A percentile compares a stretch with the other conserved stretches of the same genome.
phyloP scores from a whole-genome alignment of 2,797 vertebrate species.

The Eidolon dupreanum region DNA sequence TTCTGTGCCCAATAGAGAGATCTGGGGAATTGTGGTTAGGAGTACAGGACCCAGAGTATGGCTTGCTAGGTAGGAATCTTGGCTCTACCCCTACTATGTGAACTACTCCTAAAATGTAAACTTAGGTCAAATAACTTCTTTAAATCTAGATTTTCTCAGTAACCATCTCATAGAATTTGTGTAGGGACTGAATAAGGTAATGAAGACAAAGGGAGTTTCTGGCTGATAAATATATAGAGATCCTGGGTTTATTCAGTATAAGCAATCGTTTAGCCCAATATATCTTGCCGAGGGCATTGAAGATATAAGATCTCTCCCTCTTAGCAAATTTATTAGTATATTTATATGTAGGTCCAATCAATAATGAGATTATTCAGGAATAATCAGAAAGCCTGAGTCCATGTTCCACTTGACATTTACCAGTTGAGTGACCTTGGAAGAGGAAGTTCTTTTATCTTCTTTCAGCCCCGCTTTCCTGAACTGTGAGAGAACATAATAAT shows the following conservation, averaged over 20 bases:
- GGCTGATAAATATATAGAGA: background rate
- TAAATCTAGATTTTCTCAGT: background rate
- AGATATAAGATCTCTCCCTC: background rate
- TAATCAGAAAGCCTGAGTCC: background rate
- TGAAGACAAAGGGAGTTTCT: background rate
- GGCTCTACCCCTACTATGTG: background rate
- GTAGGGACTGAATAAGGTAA: background rate
- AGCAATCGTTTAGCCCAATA: background rate
- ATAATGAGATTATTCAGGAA: background rate
- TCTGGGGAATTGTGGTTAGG: background rate
- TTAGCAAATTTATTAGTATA: background rate
- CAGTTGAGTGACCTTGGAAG: background rate
- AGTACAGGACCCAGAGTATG: background rate
- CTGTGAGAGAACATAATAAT: background rate
- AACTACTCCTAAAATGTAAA: background rate
- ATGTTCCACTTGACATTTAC: background rate
- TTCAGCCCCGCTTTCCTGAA: background rate
- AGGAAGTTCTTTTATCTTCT: background rate
- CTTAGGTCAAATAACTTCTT: background rate
- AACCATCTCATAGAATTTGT: background rate
- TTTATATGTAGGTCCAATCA: background rate
- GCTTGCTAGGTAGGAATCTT: background rate
- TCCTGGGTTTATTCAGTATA: background rate
- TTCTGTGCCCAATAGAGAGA: slow-evolving; percentile 4
- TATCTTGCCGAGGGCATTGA: background rate